Evolutionary conservation across 2,113 vertebrate genomes (phyloP), one percentile per base, ranked within the genome.

Genomic region (Pteronura brasiliensis): DNA sequence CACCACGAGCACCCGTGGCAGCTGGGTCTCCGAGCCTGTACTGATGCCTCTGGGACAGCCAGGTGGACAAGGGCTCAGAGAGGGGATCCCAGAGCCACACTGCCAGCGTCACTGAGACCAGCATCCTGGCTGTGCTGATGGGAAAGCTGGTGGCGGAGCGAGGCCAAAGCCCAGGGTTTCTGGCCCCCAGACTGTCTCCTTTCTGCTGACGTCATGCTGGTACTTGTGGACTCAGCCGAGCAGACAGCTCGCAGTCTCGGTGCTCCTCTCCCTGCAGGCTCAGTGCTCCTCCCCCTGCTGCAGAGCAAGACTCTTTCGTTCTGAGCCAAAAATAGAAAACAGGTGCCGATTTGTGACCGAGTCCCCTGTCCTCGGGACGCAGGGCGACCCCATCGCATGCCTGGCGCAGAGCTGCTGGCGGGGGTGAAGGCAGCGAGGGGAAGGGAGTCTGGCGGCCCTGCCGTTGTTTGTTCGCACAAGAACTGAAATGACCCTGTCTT

Each of bases 111-210:
- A 23, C 57, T 0, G 34, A 36, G 9, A 69, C 77, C 55, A 2
- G 87, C 39, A 17, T 65, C 29, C 52, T 49, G 29, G 0, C 59
- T 95, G 88, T 69, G 63, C 84, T 90, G 77, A 77, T 90, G 88
- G 92, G 88, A 80, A 92, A 77, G 49, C 36, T 47, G 47, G 87
- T 34, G 97, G 90, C 55, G 93, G 90, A 84, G 79, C 13, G 15
- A 88, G 79, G 93, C 96, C 7, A 20, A 72, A 95, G 71, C 6
- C 84, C 61, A 31, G 55, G 76, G 77, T 52, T 76, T 2, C 67
- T 34, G 67, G 52, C 61, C 84, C 20, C 65, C 85, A 89, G 44
- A 14, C 42, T 76, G 49, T 23, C 52, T 84, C 63, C 21, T 27
- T 25, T 6, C 67, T 29, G 31, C 5, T 15, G 7, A 4, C 6